Conservation (phyloP, 2,888 invertebrate genomes). For the Idaea aversata region DNA sequence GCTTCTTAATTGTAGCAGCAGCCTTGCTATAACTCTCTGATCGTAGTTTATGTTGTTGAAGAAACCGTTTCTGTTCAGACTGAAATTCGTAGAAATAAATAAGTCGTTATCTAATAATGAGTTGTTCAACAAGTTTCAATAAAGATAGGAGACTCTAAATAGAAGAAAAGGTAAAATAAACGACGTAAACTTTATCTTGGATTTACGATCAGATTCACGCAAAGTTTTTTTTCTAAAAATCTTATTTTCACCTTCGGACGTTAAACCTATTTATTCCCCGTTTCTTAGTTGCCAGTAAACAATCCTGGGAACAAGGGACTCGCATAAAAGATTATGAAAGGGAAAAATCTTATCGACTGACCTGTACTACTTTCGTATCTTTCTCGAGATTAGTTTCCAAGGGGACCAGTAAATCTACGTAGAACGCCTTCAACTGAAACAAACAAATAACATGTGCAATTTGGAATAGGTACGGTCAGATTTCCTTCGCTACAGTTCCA, state of each 20-base stretch:
- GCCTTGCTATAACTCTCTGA: constrained; percentile 96
- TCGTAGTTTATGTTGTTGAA: constrained; percentile 95
- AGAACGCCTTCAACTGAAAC: constrained; percentile 93
- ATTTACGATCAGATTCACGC: constrained; percentile 1
- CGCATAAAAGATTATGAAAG: constrained; percentile 56
- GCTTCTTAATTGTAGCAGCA: constrained; percentile 94
- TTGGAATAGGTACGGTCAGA: constrained; percentile 32
- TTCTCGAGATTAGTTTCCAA: constrained; percentile 96
- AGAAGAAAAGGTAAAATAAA: neutral
- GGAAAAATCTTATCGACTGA: constrained; percentile 70
- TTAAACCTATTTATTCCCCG: constrained; percentile 28
- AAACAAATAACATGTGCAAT: constrained; percentile 46
- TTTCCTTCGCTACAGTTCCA: constrained; percentile 17
- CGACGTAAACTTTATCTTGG: neutral
- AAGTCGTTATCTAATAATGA: neutral
- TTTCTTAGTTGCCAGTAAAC: constrained; percentile 49
- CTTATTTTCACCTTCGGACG: constrained; percentile 50
- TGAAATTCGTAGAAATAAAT: constrained; percentile 54
- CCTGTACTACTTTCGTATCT: constrained; percentile 95
- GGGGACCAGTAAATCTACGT: constrained; percentile 95
- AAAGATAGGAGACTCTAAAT: neutral
- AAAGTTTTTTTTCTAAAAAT: constrained; percentile 64
- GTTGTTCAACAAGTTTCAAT: neutral
- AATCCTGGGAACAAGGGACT: constrained; percentile 46
- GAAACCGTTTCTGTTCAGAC: constrained; percentile 95